A percentile compares a stretch with the other conserved stretches of the same genome.
phyloP scores from a whole-genome alignment of 1,140 invertebrate species.

The Aphis gossypii region DNA sequence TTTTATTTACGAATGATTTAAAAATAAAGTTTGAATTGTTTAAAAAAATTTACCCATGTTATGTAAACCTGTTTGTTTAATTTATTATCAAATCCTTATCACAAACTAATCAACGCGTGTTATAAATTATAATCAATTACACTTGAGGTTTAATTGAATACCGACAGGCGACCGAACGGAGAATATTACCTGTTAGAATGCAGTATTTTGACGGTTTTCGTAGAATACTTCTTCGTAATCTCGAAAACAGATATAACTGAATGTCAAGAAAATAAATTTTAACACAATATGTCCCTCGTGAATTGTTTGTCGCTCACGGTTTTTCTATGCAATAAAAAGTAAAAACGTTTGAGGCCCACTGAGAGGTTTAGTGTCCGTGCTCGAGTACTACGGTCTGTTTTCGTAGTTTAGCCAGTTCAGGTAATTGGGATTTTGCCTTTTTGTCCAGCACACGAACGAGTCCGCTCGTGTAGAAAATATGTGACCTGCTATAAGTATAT shows the following conservation, averaged over 20 bases:
- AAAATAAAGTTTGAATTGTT: background rate
- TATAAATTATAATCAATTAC: constrained; percentile 15
- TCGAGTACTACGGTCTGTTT: background rate
- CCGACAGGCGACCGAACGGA: background rate
- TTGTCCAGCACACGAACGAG: background rate
- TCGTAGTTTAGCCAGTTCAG: background rate
- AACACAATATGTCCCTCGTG: background rate
- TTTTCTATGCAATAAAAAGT: background rate
- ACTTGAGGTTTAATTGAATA: background rate
- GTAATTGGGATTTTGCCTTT: constrained; percentile 11
- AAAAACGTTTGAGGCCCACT: constrained; percentile 27
- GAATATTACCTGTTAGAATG: background rate
- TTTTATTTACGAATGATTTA: background rate
- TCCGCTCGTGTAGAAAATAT: background rate
- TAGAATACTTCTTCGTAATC: background rate
- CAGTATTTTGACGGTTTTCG: background rate
- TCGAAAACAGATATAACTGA: background rate
- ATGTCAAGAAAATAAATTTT: background rate
- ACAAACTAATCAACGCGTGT: constrained; percentile 1
- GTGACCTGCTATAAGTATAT: background rate
- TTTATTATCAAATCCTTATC: background rate
- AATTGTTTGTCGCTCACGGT: background rate
- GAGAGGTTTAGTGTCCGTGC: background rate
- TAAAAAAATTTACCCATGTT: background rate
- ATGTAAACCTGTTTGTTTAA: background rate